Evolutionary conservation across 2,113 vertebrate genomes (phyloP).

Genomic region (Alosa alosa): DNA sequence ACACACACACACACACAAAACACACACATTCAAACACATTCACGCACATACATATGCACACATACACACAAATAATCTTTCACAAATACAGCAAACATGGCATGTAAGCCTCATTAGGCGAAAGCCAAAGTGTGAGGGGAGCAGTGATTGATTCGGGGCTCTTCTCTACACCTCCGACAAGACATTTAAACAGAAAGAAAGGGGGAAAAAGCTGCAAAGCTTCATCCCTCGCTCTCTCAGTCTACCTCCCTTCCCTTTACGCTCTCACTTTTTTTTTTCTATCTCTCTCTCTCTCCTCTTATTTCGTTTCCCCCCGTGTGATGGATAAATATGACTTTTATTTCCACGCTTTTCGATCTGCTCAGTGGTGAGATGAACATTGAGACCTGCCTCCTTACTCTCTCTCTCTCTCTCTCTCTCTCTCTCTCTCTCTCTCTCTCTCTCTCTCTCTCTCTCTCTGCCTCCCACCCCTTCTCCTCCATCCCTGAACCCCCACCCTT

Average conservation of each 20-base stretch:
- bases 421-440: background rate
- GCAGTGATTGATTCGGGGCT: background rate
- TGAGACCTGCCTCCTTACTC: background rate
- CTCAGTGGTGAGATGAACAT: slow-evolving; percentile 16
- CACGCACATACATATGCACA: background rate
- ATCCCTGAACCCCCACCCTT: background rate
- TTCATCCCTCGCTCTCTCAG: background rate
- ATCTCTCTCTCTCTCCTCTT: background rate
- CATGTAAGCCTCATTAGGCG: background rate
- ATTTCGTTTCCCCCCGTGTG: background rate
- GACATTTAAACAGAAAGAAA: background rate
- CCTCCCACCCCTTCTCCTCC: background rate
- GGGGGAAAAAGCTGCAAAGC: background rate
- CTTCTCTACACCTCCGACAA: background rate
- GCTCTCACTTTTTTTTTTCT: too few species aligned
- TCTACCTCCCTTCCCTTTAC: background rate
- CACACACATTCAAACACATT: too few species aligned
- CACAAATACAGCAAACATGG: background rate
- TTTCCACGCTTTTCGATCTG: slow-evolving; percentile 11
- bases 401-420: background rate
- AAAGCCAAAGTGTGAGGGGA: background rate
- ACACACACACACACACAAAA: background rate
- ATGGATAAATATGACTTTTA: slow-evolving; percentile 23
- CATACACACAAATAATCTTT: background rate
- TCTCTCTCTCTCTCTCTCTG: background rate